These are phyloP conservation scores for Orchesella cincta DNA, from an alignment of 1,140 invertebrate genomes.

Conservation along the genomic window DNA sequence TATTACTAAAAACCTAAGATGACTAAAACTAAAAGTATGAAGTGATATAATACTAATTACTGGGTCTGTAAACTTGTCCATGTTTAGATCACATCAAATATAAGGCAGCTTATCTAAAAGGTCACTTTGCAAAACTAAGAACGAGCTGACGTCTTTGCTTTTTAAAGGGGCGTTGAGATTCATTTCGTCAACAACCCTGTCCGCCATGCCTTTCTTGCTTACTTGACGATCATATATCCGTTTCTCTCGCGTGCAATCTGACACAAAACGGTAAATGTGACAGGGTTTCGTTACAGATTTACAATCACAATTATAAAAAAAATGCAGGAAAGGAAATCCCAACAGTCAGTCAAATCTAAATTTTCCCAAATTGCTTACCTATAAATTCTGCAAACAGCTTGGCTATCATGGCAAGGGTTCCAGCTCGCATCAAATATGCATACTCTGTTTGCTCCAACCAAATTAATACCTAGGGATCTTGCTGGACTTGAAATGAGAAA, in stretches of 20 bases:
- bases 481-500: conserved; percentile 97
- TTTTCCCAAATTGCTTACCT: no score
- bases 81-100: conserved; percentile 57
- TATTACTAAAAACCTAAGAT: no score
- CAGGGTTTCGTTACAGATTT: conserved; percentile 90
- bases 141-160: conserved; percentile 89
- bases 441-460: conserved; percentile 94
- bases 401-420: conserved; percentile 99
- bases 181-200: conserved; percentile 95
- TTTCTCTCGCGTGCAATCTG: conserved; percentile 94
- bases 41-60: conserved; percentile 74
- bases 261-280: conserved; percentile 94
- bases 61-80: conserved; percentile 76
- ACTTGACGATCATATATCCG: conserved; percentile 98
- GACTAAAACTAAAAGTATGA: no score
- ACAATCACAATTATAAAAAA: no score
- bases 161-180: conserved; percentile 95
- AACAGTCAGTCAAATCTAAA: background rate
- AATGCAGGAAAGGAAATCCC: conserved; percentile 4
- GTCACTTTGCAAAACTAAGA: conserved; percentile 56
- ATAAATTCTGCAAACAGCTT: conserved; percentile 97
- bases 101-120: conserved; percentile 40
- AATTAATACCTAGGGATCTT: conserved; percentile 95
- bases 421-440: conserved; percentile 94
- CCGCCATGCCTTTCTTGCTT: conserved; percentile 95